These are phyloP conservation scores for Melanargia galathea DNA, from an alignment of 2,888 invertebrate genomes.

Conservation along the genomic window DNA sequence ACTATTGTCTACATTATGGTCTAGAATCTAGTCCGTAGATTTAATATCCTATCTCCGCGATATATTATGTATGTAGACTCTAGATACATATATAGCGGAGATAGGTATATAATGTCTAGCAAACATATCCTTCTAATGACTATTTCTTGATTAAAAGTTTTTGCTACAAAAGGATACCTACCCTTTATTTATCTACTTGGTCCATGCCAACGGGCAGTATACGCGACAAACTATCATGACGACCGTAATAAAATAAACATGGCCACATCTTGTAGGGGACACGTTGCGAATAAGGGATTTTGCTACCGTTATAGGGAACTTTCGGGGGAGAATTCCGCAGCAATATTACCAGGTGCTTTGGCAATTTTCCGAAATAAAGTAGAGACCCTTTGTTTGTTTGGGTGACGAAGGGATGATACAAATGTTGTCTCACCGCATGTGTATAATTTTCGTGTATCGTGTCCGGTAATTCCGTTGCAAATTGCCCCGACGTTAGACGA, in stretches of 20 bases:
- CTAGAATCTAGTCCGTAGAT: too few relatives aligned
- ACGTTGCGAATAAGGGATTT: conserved; percentile 1
- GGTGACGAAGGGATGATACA: neutral
- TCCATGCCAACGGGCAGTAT: conserved; percentile 1
- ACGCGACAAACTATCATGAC: neutral
- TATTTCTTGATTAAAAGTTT: neutral
- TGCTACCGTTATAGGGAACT: neutral
- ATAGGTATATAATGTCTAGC: neutral
- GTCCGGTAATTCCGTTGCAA: too few relatives aligned
- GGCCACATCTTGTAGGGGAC: neutral
- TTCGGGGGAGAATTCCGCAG: neutral
- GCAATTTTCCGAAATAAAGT: neutral
- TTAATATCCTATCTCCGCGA: too few relatives aligned
- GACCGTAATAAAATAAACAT: conserved; percentile 13
- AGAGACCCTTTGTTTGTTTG: neutral
- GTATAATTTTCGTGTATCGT: too few relatives aligned
- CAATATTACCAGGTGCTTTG: neutral
- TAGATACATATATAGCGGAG: too few relatives aligned
- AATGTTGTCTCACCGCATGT: too few relatives aligned
- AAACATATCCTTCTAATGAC: neutral
- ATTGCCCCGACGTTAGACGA: too few relatives aligned
- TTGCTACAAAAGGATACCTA: neutral
- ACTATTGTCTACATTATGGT: too few relatives aligned
- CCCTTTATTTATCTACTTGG: neutral
- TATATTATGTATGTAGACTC: too few relatives aligned